Percentiles rank a stretch among this genome's conserved stretches.
These are phyloP conservation scores for Lamprologus ornatipinnis DNA, from an alignment of 2,113 vertebrate species.

Conservation along the genomic window DNA sequence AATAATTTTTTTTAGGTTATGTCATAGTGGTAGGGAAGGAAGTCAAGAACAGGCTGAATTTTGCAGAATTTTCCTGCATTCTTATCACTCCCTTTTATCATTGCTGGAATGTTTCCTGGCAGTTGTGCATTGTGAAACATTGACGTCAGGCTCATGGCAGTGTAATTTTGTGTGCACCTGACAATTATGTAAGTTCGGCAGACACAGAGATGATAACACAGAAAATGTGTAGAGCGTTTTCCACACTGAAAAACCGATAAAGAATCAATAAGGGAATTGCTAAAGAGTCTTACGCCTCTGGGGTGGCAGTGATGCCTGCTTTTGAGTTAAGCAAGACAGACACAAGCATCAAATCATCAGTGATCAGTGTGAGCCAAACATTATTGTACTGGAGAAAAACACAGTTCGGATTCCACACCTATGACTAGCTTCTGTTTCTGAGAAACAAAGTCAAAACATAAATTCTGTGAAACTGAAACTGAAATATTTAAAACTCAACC, in stretches of 20 bases:
- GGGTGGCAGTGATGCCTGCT: neutral
- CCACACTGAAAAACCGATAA: neutral
- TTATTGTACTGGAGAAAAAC: neutral
- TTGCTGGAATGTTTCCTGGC: neutral
- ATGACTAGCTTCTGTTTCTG: neutral
- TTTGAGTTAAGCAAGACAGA: neutral
- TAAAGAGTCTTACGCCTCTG: neutral
- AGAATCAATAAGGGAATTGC: neutral
- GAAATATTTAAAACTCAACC: neutral
- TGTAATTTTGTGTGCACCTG: neutral
- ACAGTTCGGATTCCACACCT: neutral
- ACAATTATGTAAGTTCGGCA: fast-evolving
- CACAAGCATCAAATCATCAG: neutral
- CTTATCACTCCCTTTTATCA: no score
- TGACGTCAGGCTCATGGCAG: neutral
- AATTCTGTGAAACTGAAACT: neutral
- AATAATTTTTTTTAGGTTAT: neutral
- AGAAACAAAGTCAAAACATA: neutral
- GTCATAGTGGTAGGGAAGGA: neutral
- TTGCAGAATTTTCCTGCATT: neutral
- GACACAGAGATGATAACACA: neutral
- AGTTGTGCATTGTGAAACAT: neutral
- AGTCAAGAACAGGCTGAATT: neutral
- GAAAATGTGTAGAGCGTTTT: neutral
- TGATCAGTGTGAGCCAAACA: neutral